Evolutionary conservation across 2,888 invertebrate genomes (phyloP).

Genomic region (Drosophila yooni): DNA sequence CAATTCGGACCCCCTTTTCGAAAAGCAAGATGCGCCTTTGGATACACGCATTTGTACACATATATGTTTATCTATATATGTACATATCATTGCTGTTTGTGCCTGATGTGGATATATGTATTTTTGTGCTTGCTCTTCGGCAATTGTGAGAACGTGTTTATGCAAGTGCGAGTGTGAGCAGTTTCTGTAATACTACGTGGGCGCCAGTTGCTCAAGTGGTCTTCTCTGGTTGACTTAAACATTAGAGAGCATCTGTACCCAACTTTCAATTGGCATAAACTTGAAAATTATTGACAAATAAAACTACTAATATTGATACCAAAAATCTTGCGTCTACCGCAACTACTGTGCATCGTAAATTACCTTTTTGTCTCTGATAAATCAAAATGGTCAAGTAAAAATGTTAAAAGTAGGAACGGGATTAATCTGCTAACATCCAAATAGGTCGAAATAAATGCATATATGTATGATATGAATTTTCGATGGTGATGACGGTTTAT

Average conservation of each 20-base stretch:
- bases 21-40: neutral
- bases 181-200: neutral
- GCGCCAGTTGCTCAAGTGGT: conserved; percentile 3
- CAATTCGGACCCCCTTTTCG: neutral
- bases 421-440: neutral
- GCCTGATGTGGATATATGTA: conserved; percentile 1
- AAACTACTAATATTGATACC: neutral
- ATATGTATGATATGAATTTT: neutral
- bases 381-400: neutral
- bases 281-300: neutral
- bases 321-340: neutral
- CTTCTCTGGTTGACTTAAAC: neutral
- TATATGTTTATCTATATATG: neutral
- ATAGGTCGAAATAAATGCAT: neutral
- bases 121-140: conserved; percentile 4
- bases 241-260: neutral
- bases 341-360: neutral
- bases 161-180: conserved; percentile 4
- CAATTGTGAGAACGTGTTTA: conserved; percentile 4
- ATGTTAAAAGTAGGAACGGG: neutral
- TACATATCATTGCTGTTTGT: neutral
- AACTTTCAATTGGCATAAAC: neutral
- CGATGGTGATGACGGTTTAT: too few species aligned
- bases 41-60: neutral
- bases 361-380: neutral